These are phyloP conservation scores for Platygyra sinensis DNA, from an alignment of 64 coral and sea anemone species.

Conservation along the genomic window DNA sequence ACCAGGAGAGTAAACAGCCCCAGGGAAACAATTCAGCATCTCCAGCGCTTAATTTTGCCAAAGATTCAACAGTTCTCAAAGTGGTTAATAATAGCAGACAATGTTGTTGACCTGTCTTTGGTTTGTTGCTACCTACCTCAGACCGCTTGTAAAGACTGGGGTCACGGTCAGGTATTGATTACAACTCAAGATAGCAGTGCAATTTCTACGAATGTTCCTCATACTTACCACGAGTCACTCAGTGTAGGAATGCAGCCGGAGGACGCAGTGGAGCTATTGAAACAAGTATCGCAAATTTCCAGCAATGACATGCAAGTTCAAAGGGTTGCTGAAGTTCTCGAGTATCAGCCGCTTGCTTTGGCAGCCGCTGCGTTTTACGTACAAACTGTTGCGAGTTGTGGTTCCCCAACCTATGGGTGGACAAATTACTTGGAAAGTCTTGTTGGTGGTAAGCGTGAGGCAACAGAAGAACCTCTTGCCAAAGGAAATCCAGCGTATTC, in stretches of 20 bases:
- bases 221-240: neutral
- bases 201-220: neutral
- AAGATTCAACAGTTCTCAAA: neutral
- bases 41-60: neutral
- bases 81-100: constrained; percentile 3
- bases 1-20: neutral
- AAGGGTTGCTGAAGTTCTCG: constrained; percentile 12
- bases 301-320: neutral
- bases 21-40: neutral
- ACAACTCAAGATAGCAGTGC: constrained; percentile 12
- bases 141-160: neutral
- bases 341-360: constrained; percentile 29
- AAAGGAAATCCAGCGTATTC: neutral
- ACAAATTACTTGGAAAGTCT: constrained; percentile 29
- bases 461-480: constrained; percentile 22
- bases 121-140: neutral
- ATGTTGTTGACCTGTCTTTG: neutral
- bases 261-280: neutral
- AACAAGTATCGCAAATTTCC: neutral
- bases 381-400: neutral
- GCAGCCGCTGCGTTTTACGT: constrained; percentile 35
- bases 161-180: constrained; percentile 5
- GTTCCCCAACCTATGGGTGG: constrained; percentile 14
- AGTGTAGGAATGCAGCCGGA: neutral
- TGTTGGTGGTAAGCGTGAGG: constrained; percentile 32